A percentile compares a stretch with the other conserved stretches of the same genome.
Evolutionary conservation across 2,888 invertebrate species (phyloP).

Genomic region (Pristionchus maxplancki): DNA sequence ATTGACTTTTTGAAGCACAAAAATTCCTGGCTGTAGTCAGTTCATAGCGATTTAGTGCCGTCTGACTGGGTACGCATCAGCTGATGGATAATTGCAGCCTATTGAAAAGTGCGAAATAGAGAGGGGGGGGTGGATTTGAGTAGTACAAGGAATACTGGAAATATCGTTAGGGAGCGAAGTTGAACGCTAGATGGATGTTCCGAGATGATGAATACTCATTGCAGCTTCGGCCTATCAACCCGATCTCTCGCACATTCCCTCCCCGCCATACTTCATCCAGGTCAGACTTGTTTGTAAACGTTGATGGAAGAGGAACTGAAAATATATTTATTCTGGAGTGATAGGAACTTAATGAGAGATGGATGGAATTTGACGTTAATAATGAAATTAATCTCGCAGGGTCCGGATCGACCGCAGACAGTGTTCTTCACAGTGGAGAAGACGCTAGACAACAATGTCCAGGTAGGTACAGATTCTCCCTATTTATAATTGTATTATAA

Average conservation of each 20-base stretch:
- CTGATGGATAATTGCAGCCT: background rate
- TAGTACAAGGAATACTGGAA: background rate
- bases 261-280: conserved; percentile 29
- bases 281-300: background rate
- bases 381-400: background rate
- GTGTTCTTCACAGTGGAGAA: conserved; percentile 74
- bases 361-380: background rate
- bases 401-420: conserved; percentile 61
- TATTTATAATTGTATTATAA: background rate
- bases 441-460: conserved; percentile 32
- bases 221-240: background rate
- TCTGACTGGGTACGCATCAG: background rate
- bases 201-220: background rate
- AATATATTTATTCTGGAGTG: background rate
- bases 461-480: background rate
- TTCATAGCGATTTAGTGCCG: no score
- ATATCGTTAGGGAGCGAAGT: background rate
- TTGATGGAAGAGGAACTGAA: background rate
- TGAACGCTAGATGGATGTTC: background rate
- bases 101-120: background rate
- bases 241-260: conserved; percentile 42
- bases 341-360: background rate
- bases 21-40: background rate
- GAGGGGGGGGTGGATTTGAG: background rate
- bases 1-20: background rate